phyloP scores from a whole-genome alignment of 1,140 invertebrate genomes.

The Magallana ariakensis region DNA sequence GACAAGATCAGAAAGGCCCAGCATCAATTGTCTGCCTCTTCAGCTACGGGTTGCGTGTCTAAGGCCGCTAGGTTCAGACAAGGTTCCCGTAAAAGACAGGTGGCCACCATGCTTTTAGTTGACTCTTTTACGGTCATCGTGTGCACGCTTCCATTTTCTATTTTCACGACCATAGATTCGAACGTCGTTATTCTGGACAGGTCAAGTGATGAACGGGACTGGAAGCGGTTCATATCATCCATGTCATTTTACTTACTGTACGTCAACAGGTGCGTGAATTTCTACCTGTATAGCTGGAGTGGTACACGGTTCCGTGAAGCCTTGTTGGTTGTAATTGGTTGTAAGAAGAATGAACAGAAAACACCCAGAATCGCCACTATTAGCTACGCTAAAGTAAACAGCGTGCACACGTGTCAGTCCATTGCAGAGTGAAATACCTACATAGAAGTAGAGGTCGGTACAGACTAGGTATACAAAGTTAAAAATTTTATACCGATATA shows the following conservation, averaged over 20 bases:
- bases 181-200: constrained; percentile 46
- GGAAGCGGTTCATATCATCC: constrained; percentile 61
- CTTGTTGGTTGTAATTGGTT: constrained; percentile 43
- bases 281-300: constrained; percentile 73
- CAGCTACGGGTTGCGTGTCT: not conserved
- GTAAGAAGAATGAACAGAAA: not conserved
- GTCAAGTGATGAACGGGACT: constrained; percentile 36
- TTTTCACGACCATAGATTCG: constrained; percentile 56
- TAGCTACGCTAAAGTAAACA: not conserved
- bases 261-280: constrained; percentile 72
- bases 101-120: constrained; percentile 68
- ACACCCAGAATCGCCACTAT: not conserved
- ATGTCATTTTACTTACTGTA: constrained; percentile 71
- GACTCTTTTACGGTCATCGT: constrained; percentile 69
- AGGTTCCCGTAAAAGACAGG: constrained; percentile 58
- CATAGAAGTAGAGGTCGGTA: no score
- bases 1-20: constrained; percentile 48
- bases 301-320: constrained; percentile 68
- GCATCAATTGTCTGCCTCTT: not conserved
- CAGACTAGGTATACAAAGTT: no score
- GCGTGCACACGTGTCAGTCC: not conserved
- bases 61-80: not conserved
- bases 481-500: no score
- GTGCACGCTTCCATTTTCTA: constrained; percentile 69
- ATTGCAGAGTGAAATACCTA: not conserved